Base-by-base conservation (phyloP, 2,888 invertebrate species). In the Diarsia brunnea region DNA sequence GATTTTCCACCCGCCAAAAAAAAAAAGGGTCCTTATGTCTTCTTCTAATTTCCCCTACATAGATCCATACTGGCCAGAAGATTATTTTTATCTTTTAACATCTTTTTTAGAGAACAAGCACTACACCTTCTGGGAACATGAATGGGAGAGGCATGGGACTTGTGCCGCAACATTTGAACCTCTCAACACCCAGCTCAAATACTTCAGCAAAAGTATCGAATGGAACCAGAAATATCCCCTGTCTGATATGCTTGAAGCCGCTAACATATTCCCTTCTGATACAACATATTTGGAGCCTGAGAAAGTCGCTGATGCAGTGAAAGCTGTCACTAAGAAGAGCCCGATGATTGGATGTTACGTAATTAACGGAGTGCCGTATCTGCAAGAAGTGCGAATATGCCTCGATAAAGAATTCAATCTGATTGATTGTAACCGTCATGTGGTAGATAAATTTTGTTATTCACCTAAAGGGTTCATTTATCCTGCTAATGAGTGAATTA, bases 131-230 rank as follows among this genome's bases (percentile, higher is more conserved):
- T 74, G 74, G 74, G 0, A 21, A 0, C 53, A 47, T 45, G 74
- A 74, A 74, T 74, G 74, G 74, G 24, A 0, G 16, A 64, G 21
- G 16, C 74, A 74, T 21, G 74, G 64, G 12, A 74, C 74, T 2
- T 74, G 74, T 38, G 74, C 74, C 2, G 31, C 64, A 47, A 14
- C 24, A 5, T 47, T 64, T 3, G 45, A 53, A 38, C 74, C 64
- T 47, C 64, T 74, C 38, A 64, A 64, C 24, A 74, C 74, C 19
- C 63, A 53, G 2, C 21, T 74, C 21, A 74, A 74, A 64, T 74
- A 74, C 47, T 74, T 74, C 64, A 74, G 53, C 38, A 75, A 75
- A 47, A 53, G 74, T 64, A 38, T 74, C 45, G 74, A 74, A 74
- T 74, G 24, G 53, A 74, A 74, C 21, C 24, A 38, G 24, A 74